These are phyloP conservation scores for Eueremaeus valkanovi DNA, from an alignment of 2,888 invertebrate species.

Conservation along the genomic window DNA sequence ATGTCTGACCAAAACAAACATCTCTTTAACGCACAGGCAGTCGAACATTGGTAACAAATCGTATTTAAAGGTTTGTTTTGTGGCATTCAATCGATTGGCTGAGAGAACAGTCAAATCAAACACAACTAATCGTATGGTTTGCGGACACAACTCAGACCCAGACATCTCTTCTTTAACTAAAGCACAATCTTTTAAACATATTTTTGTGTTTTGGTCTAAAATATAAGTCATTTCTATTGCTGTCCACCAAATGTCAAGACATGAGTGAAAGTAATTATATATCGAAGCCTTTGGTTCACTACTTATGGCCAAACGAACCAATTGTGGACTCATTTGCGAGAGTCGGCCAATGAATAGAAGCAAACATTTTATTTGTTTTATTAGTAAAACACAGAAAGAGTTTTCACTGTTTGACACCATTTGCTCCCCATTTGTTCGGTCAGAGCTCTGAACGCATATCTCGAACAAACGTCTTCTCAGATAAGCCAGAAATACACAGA, in stretches of 20 bases:
- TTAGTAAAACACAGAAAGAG: slow-evolving; percentile 21
- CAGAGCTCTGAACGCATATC: neutral
- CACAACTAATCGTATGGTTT: slow-evolving; percentile 20
- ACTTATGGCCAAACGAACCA: neutral
- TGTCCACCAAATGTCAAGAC: slow-evolving; percentile 40
- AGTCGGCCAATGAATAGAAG: slow-evolving; percentile 36
- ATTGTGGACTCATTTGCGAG: slow-evolving; percentile 23
- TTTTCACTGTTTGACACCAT: neutral
- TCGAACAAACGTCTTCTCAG: slow-evolving; percentile 20
- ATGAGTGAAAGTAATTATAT: slow-evolving; percentile 37
- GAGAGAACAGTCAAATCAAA: slow-evolving; percentile 31
- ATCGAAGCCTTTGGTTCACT: neutral
- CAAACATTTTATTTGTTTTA: slow-evolving; percentile 36
- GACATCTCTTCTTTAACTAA: slow-evolving; percentile 26
- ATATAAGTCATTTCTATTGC: slow-evolving; percentile 36
- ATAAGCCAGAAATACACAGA: neutral
- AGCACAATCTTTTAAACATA: slow-evolving; percentile 17
- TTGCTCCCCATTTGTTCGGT: neutral
- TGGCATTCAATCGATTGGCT: slow-evolving; percentile 10
- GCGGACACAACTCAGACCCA: slow-evolving; percentile 9
- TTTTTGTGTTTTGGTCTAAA: neutral
- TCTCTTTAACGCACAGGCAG: slow-evolving; percentile 21
- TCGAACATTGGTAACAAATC: neutral
- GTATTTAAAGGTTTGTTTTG: neutral
- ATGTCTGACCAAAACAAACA: slow-evolving; percentile 28